phyloP scores from a whole-genome alignment of 2,113 vertebrate genomes.

The Pelodiscus sinensis region DNA sequence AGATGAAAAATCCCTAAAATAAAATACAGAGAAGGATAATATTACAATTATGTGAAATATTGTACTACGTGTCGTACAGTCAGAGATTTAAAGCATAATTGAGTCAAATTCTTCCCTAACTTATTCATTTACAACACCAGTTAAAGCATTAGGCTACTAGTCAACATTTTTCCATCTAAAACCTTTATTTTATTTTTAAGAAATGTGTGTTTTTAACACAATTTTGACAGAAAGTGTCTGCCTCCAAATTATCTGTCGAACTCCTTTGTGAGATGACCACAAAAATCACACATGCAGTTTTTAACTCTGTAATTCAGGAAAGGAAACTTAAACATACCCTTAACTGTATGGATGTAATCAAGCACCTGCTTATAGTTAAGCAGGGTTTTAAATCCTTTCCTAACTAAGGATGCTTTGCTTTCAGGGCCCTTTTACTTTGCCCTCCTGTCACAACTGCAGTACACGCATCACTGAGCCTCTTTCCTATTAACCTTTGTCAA shows the following conservation, averaged over 20 bases:
- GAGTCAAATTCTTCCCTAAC: neutral
- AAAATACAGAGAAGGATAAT: conserved; percentile 53
- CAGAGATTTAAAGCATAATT: neutral
- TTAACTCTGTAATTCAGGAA: neutral
- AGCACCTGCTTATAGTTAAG: neutral
- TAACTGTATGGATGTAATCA: neutral
- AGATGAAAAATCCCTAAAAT: conserved; percentile 95
- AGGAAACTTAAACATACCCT: accelerated
- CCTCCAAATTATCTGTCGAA: neutral
- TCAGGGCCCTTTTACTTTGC: neutral
- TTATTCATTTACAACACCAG: neutral
- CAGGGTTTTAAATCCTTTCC: neutral
- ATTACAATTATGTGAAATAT: neutral
- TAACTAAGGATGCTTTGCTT: neutral
- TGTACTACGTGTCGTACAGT: accelerated
- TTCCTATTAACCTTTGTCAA: neutral
- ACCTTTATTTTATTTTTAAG: neutral
- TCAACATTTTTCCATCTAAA: neutral
- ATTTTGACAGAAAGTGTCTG: neutral
- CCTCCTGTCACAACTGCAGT: neutral
- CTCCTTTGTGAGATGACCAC: neutral
- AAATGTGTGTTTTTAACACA: neutral
- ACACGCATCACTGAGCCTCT: neutral
- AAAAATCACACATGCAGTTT: neutral
- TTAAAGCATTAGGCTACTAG: neutral